Conservation (phyloP, 2,797 vertebrate genomes). For the Cygnus olor region DNA sequence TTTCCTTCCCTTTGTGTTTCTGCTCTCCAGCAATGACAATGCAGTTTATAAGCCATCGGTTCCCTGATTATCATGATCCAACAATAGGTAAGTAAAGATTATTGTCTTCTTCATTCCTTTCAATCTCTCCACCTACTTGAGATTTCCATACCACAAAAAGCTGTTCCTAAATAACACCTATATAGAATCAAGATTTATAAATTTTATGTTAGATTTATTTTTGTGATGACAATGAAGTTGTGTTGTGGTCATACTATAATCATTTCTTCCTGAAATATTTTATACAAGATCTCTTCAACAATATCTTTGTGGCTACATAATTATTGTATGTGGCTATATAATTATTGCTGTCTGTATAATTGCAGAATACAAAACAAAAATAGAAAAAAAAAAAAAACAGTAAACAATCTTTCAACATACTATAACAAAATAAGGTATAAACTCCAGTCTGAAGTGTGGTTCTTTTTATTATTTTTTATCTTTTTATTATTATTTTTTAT, state of each 20-base stretch:
- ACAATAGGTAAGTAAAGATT: constrained; percentile 75
- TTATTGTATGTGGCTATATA: no score
- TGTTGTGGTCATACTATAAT: accelerated
- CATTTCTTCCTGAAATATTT: neutral
- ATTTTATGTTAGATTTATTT: neutral
- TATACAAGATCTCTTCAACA: neutral
- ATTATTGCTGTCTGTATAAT: accelerated
- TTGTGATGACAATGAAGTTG: neutral
- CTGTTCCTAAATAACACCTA: neutral
- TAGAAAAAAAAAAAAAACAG: neutral
- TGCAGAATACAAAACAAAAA: neutral
- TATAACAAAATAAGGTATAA: neutral
- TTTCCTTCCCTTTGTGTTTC: neutral
- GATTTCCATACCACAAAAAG: neutral
- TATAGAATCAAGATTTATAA: neutral
- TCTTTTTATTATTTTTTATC: neutral
- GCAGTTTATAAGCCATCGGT: constrained; percentile 81
- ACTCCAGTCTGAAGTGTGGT: accelerated
- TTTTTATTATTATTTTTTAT: neutral
- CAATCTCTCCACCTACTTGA: neutral
- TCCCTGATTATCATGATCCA: constrained; percentile 80
- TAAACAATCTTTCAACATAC: neutral
- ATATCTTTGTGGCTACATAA: neutral
- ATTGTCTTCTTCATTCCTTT: neutral
- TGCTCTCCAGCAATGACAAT: constrained; percentile 78